Base-by-base conservation (phyloP, 2,888 invertebrate genomes). In the Argyra leucocephala region DNA sequence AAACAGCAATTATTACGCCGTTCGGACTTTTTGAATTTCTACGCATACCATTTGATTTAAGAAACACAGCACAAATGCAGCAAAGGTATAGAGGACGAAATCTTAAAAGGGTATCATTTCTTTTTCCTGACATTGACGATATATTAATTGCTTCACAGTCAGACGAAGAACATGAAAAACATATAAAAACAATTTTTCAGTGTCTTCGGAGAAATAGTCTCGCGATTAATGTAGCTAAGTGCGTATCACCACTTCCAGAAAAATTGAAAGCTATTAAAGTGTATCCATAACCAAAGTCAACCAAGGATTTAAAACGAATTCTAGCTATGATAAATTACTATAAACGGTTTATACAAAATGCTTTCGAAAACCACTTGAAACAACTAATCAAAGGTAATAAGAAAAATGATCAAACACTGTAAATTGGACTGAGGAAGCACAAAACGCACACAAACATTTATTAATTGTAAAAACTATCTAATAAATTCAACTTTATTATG, bases 1-100 rank as follows among this genome's bases (percentile, higher is more conserved):
- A 80, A 67, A 78, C 78, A 0, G 78, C 76, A 0, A 72, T 77
- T 6, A 73, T 67, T 0, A 76, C 76, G 3, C 75, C 76, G 0
- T 76, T 76, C 64, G 76, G 75, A 1, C 65, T 76, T 1, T 77
- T 71, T 64, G 76, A 77, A 65, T 75, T 71, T 64, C 23, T 67
- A 2, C 26, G 59, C 3, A 76, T 76, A 75, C 67, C 72, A 2
- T 76, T 76, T 64, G 76, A 75, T 0, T 69, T 78, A 0, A 66
- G 73, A 0, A 77, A 76, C 63, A 75, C 75, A 1, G 73, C 72
- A 4, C 74, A 74, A 62, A 74, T 75, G 0, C 0, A 78, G 77
- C 64, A 73, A 75, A 65, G 65, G 75, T 2, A 74, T 74, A 64
- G 73, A 76, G 37, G 69, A 77, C 63, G 66, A 70, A 1, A 68